These are phyloP conservation scores for Branchinecta lindahli DNA, from an alignment of 1,140 invertebrate genomes.

Conservation along the genomic window DNA sequence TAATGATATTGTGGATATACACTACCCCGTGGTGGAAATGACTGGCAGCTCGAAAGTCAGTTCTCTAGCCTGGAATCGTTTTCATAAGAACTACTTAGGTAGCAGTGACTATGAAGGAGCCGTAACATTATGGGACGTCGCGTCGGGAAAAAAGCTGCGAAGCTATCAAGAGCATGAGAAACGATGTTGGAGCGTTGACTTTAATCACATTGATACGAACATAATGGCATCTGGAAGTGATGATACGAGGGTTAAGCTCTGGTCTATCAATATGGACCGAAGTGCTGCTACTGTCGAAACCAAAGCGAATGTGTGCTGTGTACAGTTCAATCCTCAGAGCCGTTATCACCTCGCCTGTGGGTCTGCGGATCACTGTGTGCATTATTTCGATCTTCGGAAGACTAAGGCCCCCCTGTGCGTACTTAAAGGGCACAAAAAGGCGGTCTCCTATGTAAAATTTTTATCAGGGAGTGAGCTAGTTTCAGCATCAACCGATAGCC, in stretches of 20 bases:
- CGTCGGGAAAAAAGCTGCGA: slow-evolving; percentile 46
- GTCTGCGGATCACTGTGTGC: slow-evolving; percentile 89
- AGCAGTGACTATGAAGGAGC: slow-evolving; percentile 93
- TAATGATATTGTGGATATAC: slow-evolving; percentile 66
- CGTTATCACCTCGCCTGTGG: slow-evolving; percentile 78
- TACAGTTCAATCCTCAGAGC: slow-evolving; percentile 83
- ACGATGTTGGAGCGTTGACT: slow-evolving; percentile 91
- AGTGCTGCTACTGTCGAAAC: slow-evolving; percentile 74
- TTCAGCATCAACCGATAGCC: slow-evolving; percentile 87
- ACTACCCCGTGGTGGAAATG: slow-evolving; percentile 87
- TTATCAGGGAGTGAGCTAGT: slow-evolving; percentile 75
- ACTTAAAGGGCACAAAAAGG: slow-evolving; percentile 84
- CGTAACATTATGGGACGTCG: slow-evolving; percentile 76
- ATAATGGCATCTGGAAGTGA: slow-evolving; percentile 86
- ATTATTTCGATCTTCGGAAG: slow-evolving; percentile 86
- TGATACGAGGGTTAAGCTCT: slow-evolving; percentile 85
- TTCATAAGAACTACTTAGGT: slow-evolving; percentile 72
- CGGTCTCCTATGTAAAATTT: slow-evolving; percentile 92
- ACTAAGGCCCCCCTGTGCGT: slow-evolving; percentile 63
- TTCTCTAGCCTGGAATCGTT: slow-evolving; percentile 86
- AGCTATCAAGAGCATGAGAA: slow-evolving; percentile 84
- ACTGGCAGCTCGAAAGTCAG: slow-evolving; percentile 86
- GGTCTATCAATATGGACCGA: slow-evolving; percentile 72
- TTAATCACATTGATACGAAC: slow-evolving; percentile 78
- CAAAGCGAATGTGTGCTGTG: slow-evolving; percentile 90